Evolutionary conservation across 1,140 invertebrate species (phyloP), one percentile per base, ranked within the genome.

Genomic region (Aethina tumida): DNA sequence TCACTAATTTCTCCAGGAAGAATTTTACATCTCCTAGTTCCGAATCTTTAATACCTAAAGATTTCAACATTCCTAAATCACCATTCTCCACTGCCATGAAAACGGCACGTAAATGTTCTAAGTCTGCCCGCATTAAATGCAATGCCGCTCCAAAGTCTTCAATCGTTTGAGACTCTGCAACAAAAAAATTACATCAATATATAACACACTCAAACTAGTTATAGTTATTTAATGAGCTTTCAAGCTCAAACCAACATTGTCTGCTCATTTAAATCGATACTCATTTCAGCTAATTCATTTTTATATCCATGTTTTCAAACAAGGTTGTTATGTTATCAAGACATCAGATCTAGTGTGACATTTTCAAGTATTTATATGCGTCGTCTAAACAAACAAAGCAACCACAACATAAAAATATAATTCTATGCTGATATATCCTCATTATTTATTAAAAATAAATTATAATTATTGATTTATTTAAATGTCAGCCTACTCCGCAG

Each of bases 21-120:
- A 96, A 96, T 60, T 94, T 93, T 15, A 96, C 90, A 59, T 96
- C 92, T n/a, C 90, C 89, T 17, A 95, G 70, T 60, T 97, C 92
- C 0, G 89, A 91, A 63, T 94, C 90, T 64, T 93, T 92, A 60
- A 95, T 93, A 27, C 91, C 91, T 16, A 94, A 70, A 6, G 87
- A 89, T 62, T 93, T 93, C 22, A 97, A 70, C 79, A 92, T 90
- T 36, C 88, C 87, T 10, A 93, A 70, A 61, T 94, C 89, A 3
- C 91, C 92, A 55, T 92, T 93, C 57, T 95, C 88, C n/a, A 96
- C 91, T 1, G 90, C 90, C 77, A 94, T 87, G 63, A 96, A 93
- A 6, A 95, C 89, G 2, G 86, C 88, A 55, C 90, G 81, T 43
- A 97, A 71, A 58, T 95, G 89, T 56, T 93, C 89, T 50, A 93